Conservation (phyloP, 2,797 vertebrate species). For the Sparus aurata region DNA sequence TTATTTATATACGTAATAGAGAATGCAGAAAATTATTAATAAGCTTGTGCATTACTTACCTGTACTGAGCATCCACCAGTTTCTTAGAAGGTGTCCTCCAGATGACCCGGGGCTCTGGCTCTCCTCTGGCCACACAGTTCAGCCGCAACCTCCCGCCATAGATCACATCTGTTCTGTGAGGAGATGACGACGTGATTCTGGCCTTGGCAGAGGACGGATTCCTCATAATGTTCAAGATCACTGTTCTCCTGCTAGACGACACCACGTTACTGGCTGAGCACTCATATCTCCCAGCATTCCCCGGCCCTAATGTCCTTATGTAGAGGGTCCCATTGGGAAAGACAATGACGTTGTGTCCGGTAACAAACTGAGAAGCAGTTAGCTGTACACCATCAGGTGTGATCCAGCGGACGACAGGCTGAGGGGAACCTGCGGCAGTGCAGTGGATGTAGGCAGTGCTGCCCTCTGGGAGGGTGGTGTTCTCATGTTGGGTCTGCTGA, state of each 20-base stretch:
- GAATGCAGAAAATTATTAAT: not conserved
- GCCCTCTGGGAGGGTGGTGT: constrained; percentile 84
- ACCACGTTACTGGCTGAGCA: constrained; percentile 89
- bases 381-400: constrained; percentile 86
- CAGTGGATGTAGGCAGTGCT: constrained; percentile 88
- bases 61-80: constrained; percentile 91
- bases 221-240: constrained; percentile 84
- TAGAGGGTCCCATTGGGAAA: constrained; percentile 95
- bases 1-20: not conserved
- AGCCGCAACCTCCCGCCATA: constrained; percentile 88
- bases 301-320: constrained; percentile 79
- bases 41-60: constrained; percentile 78
- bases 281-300: constrained; percentile 89
- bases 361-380: constrained; percentile 86
- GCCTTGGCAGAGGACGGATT: constrained; percentile 81
- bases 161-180: constrained; percentile 86
- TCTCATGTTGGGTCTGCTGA: constrained; percentile 87
- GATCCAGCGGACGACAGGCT: constrained; percentile 88
- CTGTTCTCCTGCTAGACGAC: constrained; percentile 84
- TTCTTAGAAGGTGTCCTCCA: constrained; percentile 94
- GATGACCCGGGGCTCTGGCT: constrained; percentile 90
- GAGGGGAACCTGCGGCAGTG: constrained; percentile 86
- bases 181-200: constrained; percentile 88
- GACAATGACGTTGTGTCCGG: constrained; percentile 86
- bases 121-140: constrained; percentile 90